These are phyloP conservation scores for Ectropis grisescens DNA, from an alignment of 1,140 invertebrate genomes.

Conservation along the genomic window DNA sequence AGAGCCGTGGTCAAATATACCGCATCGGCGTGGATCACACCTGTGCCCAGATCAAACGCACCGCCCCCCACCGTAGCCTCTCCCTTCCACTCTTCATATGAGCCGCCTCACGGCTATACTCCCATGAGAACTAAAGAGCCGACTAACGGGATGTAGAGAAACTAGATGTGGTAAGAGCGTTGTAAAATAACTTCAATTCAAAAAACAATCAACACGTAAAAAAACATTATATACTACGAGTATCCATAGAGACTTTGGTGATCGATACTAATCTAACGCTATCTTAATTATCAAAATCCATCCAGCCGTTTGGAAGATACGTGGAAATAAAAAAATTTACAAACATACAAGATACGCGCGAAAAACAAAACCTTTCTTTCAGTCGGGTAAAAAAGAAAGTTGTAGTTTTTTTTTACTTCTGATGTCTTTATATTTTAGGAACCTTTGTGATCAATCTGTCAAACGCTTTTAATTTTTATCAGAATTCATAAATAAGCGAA, in stretches of 20 bases:
- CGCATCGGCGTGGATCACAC: conserved; percentile 44
- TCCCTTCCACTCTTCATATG: conserved; percentile 24
- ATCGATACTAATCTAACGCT: not conserved
- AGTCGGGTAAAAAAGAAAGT: too few species aligned
- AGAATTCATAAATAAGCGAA: too few species aligned
- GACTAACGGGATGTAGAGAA: conserved; percentile 7
- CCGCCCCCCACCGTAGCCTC: conserved; percentile 15
- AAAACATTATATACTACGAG: not conserved
- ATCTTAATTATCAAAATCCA: too few species aligned
- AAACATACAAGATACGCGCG: too few species aligned
- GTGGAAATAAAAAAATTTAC: too few species aligned
- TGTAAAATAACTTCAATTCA: not conserved
- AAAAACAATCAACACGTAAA: not conserved
- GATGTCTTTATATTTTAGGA: too few species aligned
- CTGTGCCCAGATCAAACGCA: conserved; percentile 44
- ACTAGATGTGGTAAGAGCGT: conserved; percentile 19
- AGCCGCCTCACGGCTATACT: conserved; percentile 39
- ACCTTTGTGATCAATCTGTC: too few species aligned
- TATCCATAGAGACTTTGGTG: not conserved
- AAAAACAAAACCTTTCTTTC: too few species aligned
- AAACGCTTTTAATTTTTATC: too few species aligned
- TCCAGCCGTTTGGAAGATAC: too few species aligned
- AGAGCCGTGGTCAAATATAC: too few species aligned
- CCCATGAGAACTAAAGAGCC: conserved; percentile 49
- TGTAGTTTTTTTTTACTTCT: too few species aligned